A percentile compares a stretch with the other conserved stretches of the same genome.
Conservation (phyloP, 1,140 invertebrate species). For the Drosophila kepulauana region DNA sequence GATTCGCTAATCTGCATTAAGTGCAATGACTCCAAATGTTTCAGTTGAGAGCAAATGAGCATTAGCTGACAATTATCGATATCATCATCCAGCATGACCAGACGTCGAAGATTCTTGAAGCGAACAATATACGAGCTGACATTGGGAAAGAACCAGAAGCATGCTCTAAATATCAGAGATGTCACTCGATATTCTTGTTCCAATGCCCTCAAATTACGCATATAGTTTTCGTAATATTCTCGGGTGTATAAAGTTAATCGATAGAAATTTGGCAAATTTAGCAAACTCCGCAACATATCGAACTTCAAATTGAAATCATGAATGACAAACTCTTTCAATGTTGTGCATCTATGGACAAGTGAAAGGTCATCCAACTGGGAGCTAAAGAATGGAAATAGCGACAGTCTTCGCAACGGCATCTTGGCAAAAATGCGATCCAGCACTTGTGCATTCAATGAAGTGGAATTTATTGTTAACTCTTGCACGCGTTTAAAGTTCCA, state of each 20-base stretch:
- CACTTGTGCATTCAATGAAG: not conserved
- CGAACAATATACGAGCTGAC: not conserved
- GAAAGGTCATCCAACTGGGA: not conserved
- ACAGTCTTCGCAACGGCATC: not conserved
- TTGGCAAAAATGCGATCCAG: not conserved
- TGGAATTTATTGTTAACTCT: not conserved
- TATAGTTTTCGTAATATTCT: constrained; percentile 1
- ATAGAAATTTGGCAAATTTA: not conserved
- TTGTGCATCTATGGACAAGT: not conserved
- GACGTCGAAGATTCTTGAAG: constrained; percentile 1
- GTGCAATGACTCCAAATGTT: not conserved
- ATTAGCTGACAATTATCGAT: not conserved
- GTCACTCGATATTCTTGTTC: not conserved
- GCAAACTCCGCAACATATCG: not conserved
- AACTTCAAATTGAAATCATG: constrained; percentile 1
- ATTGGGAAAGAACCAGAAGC: not conserved
- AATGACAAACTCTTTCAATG: not conserved
- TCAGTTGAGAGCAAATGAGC: not conserved
- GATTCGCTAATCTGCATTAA: not conserved
- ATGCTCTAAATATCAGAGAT: not conserved
- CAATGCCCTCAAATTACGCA: not conserved
- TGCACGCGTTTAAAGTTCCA: not conserved
- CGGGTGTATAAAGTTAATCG: constrained; percentile 1
- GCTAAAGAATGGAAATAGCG: not conserved
- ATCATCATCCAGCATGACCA: constrained; percentile 6